A percentile compares a stretch with the other conserved stretches of the same genome.
Evolutionary conservation across 92 coral and sea anemone species (phyloP).

Genomic region (Phenganax marumi): DNA sequence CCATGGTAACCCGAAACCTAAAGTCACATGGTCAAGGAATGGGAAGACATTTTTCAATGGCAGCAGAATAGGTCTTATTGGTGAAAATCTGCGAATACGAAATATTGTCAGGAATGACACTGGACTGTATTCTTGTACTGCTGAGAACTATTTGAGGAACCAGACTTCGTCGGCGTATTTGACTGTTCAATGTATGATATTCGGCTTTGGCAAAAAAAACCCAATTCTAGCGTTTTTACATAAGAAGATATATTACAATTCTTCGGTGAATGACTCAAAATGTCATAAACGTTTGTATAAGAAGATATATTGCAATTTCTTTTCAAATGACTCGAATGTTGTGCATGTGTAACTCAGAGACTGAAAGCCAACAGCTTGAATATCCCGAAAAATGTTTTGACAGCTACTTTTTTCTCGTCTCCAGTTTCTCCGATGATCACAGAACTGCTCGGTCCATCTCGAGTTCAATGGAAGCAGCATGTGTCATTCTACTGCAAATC

Average conservation of each 20-base stretch:
- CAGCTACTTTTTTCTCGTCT: constrained; percentile 4
- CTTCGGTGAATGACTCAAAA: no score
- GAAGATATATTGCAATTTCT: no score
- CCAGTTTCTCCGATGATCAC: constrained; percentile 73
- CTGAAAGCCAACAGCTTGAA: not conserved
- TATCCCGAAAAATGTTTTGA: not conserved
- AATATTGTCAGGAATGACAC: constrained; percentile 59
- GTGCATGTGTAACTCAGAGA: no score
- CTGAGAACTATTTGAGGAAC: constrained; percentile 66
- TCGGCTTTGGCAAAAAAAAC: not conserved
- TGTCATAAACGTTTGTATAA: no score
- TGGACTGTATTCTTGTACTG: constrained; percentile 84
- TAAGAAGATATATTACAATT: not conserved
- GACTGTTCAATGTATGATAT: constrained; percentile 73
- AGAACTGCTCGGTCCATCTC: constrained; percentile 59
- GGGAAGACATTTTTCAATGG: constrained; percentile 57
- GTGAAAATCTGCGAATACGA: constrained; percentile 61
- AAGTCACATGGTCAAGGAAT: constrained; percentile 76
- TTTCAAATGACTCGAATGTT: no score
- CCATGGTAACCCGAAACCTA: constrained; percentile 88
- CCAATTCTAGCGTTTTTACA: not conserved
- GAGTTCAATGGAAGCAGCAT: constrained; percentile 56
- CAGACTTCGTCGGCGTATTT: constrained; percentile 72
- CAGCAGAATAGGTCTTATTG: constrained; percentile 64
- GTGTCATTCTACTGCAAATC: constrained; percentile 63